Evolutionary conservation across 2,888 invertebrate species (phyloP), one percentile per base, ranked within the genome.

Genomic region (Emmelina monodactyla): DNA sequence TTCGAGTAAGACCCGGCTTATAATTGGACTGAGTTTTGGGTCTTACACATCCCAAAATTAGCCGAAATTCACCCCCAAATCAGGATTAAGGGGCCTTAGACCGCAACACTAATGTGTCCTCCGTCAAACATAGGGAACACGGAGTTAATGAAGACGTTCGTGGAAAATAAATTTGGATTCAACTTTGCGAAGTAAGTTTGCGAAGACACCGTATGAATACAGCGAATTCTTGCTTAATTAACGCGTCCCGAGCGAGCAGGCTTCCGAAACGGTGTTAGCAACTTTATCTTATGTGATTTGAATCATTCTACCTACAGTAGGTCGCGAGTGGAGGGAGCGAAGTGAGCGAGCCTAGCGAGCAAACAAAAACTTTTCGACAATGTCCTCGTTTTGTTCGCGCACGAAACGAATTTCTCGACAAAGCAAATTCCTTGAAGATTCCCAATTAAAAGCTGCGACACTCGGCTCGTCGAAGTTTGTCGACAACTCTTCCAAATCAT

Each of bases 371-470:
- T 51, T 50, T 41, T 25, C 25, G 41, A 51, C 57, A 54, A 52
- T 53, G 58, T 60, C 62, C 62, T 52, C 54, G 60, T 61, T 67
- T 67, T 62, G 62, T 61, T 58, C 59, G 42, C 37, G 42, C n/a
- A 43, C 44, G 45, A 47, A 52, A 52, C 57, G 58, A 70, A 68
- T 67, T 67, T 67, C 59, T 55, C 58, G 62, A 68, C 68, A 65
- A 69, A 71, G 64, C 64, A 65, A 71, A 75, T 73, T 70, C 70
- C n/a, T 59, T 55, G 54, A 65, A 71, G 68, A 71, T 71, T 76
- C 69, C 64, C 73, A 78, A 78, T 78, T 76, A 78, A 75, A 29
- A 69, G 60, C 68, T 59, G 70, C 62, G 70, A 71, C 71, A 68
- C 64, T 66, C 55, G 42, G 47, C 46, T 55, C 60, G 65, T 56